Evolutionary conservation across 1,140 invertebrate species (phyloP), one percentile per base, ranked within the genome.

Genomic region (Lepidurus apus): DNA sequence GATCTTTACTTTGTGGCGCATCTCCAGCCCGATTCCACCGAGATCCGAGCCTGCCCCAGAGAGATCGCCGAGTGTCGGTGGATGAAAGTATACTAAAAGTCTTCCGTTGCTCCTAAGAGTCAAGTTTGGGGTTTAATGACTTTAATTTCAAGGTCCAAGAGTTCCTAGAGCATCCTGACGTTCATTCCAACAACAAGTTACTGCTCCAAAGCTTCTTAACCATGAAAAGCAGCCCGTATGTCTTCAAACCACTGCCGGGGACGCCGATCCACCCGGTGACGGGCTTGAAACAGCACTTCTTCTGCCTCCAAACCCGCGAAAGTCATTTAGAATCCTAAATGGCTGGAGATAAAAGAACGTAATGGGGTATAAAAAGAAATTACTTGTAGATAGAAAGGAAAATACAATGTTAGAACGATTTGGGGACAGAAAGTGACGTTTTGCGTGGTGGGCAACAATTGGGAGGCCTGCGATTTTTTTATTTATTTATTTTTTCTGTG

Each of bases 1-100:
- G 95, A 95, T 84, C 90, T 96, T 75, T 97, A 95, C 82, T 88
- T 93, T 73, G 87, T 96, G 1, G 88, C 93, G 7, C 88, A 89
- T 80, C 86, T 96, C 81, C 89, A 86, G 81, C 93, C 95, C 1
- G 53, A 75, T 47, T 8, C 83, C 8, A 89, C 89, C 43, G 84
- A 87, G 21, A 91, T 95, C 65, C 85, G 84, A 73, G 88, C 89
- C 80, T 93, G 93, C 82, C 85, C 90, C 17, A 86, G 88, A 80
- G 95, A 97, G 87, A 91, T 96, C 21, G 87, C 86, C 0, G 88
- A 90, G 26, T 92, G 92, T 80, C 83, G 88, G 81, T 97, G 95
- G 95, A 95, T 96, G 92, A 87, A 90, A 43, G 53, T 65, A 65
- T 6, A 17, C 17, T 6, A 65, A 7, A 65, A 65, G 13, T 47